Percentiles rank a stretch among this genome's conserved stretches.
Conservation (phyloP, 2,113 vertebrate genomes). For the Piprites chloris region DNA sequence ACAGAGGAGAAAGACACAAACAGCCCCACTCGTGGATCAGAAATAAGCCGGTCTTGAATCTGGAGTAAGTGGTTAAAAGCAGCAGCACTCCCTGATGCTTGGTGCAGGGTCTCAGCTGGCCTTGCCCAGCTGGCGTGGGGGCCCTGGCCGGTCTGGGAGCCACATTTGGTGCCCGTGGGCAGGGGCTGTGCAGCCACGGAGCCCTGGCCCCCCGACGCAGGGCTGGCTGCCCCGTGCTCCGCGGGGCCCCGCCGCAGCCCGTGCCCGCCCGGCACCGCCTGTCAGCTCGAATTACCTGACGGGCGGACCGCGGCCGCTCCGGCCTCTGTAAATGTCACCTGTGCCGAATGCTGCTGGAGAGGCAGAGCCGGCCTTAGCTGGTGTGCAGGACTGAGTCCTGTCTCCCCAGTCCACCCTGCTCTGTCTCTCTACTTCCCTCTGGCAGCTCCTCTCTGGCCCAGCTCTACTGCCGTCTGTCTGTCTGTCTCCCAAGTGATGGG, state of each 20-base stretch:
- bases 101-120: not conserved
- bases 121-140: not conserved
- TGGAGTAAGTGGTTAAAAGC: not conserved
- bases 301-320: not conserved
- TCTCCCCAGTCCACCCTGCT: not conserved
- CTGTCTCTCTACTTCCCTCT: not conserved
- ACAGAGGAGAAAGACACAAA: not conserved
- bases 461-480: not conserved
- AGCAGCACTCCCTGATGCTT: not conserved
- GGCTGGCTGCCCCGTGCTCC: not conserved
- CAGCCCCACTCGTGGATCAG: not conserved
- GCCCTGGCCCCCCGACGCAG: rapidly evolving
- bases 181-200: not conserved
- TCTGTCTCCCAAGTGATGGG: not conserved
- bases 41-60: not conserved
- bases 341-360: not conserved
- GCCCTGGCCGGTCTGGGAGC: not conserved
- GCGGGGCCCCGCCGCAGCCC: rapidly evolving
- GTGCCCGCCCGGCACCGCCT: not conserved
- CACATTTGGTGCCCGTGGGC: rapidly evolving
- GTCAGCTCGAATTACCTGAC: slow-evolving; percentile 35
- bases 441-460: not conserved
- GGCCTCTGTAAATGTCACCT: slow-evolving; percentile 50
- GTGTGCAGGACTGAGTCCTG: not conserved
- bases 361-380: not conserved